These are phyloP conservation scores for Sinocyclocheilus maitianheensis DNA, from an alignment of 2,113 vertebrate species.

Conservation along the genomic window DNA sequence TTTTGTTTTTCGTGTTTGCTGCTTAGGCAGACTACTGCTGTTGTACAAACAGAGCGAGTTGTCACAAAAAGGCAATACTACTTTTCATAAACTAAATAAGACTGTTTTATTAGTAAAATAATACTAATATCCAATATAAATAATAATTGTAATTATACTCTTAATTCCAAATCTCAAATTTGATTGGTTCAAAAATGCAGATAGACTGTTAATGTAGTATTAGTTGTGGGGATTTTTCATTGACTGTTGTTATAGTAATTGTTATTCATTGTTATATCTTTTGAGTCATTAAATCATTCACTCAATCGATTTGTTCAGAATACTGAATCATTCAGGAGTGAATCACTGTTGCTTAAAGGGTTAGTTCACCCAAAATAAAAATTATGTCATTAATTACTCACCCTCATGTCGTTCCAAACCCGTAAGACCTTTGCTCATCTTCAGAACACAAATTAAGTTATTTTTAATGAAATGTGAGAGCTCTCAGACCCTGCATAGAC, in stretches of 20 bases:
- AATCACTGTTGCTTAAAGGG: not conserved
- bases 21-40: slow-evolving; percentile 14
- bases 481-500: too few relatives aligned
- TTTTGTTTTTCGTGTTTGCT: not conserved
- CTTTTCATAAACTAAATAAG: not conserved
- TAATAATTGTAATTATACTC: not conserved
- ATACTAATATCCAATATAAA: not conserved
- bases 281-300: not conserved
- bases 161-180: not conserved
- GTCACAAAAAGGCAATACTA: not conserved
- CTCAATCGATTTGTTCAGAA: not conserved
- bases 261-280: not conserved
- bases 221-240: not conserved
- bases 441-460: too few relatives aligned
- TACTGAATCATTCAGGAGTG: too few relatives aligned
- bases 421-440: too few relatives aligned
- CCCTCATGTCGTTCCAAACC: too few relatives aligned
- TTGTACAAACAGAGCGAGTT: not conserved
- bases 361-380: too few relatives aligned
- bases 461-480: too few relatives aligned
- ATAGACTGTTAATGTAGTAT: not conserved
- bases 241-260: not conserved
- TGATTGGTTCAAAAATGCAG: not conserved
- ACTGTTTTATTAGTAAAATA: not conserved
- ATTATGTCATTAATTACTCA: too few relatives aligned